phyloP scores from a whole-genome alignment of 2,797 vertebrate species.

The Sebastes nivosus region DNA sequence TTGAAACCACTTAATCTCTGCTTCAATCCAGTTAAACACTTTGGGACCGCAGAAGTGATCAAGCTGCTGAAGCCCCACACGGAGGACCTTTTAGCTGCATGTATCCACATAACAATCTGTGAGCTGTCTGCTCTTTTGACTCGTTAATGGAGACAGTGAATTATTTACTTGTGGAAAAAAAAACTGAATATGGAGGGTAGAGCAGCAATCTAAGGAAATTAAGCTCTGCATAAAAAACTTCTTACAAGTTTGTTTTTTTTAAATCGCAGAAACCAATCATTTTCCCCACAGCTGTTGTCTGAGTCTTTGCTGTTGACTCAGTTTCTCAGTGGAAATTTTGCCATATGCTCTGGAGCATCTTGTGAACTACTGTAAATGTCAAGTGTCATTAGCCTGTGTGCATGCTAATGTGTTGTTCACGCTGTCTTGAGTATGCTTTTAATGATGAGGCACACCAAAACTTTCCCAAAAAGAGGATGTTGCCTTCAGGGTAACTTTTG shows the following conservation, averaged over 20 bases:
- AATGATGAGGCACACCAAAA: conserved; percentile 41
- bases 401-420: conserved; percentile 71
- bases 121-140: conserved; percentile 21
- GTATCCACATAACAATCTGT: conserved; percentile 34
- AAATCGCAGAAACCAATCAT: conserved; percentile 40
- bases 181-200: not conserved
- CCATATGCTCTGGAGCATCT: conserved; percentile 75
- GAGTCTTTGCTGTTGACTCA: conserved; percentile 65
- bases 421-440: conserved; percentile 62
- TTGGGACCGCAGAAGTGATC: conserved; percentile 18
- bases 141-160: conserved; percentile 29
- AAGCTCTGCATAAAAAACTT: not conserved
- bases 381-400: conserved; percentile 70
- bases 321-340: conserved; percentile 71
- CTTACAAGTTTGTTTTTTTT: conserved; percentile 21
- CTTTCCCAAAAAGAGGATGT: conserved; percentile 35
- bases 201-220: not conserved
- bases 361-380: conserved; percentile 79
- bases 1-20: conserved; percentile 54
- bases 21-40: conserved; percentile 56
- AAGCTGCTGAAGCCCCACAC: not conserved
- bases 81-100: conserved; percentile 24
- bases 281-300: conserved; percentile 62
- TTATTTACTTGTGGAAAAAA: conserved; percentile 15
- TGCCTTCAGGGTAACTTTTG: conserved; percentile 22